These are phyloP conservation scores for Cepaea nemoralis DNA, from an alignment of 1,140 invertebrate species.

Conservation along the genomic window DNA sequence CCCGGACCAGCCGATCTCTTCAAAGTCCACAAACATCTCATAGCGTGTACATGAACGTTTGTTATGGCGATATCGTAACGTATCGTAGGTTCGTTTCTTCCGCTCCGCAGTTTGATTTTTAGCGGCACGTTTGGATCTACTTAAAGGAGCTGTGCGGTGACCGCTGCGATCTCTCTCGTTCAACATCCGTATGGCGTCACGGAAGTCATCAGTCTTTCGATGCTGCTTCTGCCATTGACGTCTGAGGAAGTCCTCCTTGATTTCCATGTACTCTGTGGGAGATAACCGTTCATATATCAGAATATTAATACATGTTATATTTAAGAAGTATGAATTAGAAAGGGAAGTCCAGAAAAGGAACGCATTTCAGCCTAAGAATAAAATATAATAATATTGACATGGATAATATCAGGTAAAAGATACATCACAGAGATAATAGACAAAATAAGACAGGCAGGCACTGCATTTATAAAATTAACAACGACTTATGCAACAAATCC, in stretches of 20 bases:
- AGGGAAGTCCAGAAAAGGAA: too few species aligned
- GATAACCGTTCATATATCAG: too few species aligned
- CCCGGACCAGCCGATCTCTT: conserved; percentile 78
- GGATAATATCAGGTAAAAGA: too few species aligned
- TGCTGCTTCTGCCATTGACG: conserved; percentile 37
- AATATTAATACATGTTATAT: too few species aligned
- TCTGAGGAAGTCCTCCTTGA: conserved; percentile 56
- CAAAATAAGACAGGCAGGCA: too few species aligned
- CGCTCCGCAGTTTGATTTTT: conserved; percentile 40
- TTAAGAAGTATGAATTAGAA: too few species aligned
- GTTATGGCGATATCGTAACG: conserved; percentile 48
- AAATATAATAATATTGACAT: too few species aligned
- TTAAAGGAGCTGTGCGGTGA: background rate
- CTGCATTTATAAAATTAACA: too few species aligned
- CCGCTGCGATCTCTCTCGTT: conserved; percentile 56
- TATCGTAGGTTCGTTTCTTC: conserved; percentile 58
- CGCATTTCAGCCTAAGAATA: too few species aligned
- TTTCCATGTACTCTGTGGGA: conserved; percentile 60
- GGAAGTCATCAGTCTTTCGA: conserved; percentile 45
- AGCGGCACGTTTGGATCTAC: conserved; percentile 32
- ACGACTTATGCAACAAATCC: too few species aligned
- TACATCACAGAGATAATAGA: too few species aligned
- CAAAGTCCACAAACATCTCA: conserved; percentile 75
- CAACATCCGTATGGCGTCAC: conserved; percentile 55
- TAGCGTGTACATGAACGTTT: conserved; percentile 64